Conservation (phyloP, 2,113 vertebrate species). For the Microtus pennsylvanicus region DNA sequence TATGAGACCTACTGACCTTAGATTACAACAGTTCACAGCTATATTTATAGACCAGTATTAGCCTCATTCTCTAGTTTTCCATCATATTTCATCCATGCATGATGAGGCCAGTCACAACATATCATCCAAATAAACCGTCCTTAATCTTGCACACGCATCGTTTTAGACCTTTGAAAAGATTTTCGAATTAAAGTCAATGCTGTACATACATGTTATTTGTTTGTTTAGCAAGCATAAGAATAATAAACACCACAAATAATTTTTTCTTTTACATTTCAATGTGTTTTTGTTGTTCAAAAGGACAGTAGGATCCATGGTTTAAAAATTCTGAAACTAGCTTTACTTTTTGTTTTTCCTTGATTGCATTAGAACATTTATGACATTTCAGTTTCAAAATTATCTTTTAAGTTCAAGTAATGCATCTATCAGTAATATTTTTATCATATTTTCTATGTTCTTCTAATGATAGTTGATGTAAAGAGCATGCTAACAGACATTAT, state of each 20-base stretch:
- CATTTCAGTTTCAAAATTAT: constrained; percentile 58
- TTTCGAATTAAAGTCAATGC: neutral
- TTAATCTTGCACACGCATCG: neutral
- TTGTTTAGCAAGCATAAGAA: neutral
- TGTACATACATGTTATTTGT: neutral
- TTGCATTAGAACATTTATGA: neutral
- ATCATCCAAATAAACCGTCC: neutral
- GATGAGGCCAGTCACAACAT: neutral
- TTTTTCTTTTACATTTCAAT: neutral
- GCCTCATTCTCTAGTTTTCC: neutral
- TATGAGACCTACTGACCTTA: constrained; percentile 32
- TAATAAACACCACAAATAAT: neutral
- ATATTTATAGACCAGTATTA: constrained; percentile 20
- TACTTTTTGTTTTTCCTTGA: neutral
- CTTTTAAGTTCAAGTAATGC: constrained; percentile 48
- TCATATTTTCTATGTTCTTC: neutral
- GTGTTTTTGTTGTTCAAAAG: neutral
- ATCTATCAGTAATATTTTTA: neutral
- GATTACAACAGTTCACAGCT: neutral
- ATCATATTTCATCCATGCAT: neutral
- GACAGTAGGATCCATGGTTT: neutral
- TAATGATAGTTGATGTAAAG: constrained; percentile 9
- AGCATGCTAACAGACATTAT: neutral
- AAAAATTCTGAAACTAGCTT: neutral
- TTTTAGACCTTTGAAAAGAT: neutral